Evolutionary conservation across 92 coral and sea anemone species (phyloP).

Genomic region (Epizoanthus stellaris): DNA sequence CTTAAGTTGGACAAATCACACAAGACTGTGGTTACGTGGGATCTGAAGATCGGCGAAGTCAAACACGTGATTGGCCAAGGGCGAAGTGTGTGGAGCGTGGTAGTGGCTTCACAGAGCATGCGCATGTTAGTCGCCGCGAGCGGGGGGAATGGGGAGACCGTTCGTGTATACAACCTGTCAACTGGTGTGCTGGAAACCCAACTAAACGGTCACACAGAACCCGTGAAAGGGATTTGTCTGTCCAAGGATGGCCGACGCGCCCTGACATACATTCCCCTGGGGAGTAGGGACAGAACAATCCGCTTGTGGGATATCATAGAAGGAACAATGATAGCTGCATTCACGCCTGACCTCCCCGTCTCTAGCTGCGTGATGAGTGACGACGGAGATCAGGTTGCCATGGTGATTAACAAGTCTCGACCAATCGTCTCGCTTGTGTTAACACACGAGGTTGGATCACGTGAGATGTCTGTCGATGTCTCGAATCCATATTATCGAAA

Average conservation of each 20-base stretch:
- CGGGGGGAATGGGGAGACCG: slow-evolving; percentile 76
- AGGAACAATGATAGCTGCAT: slow-evolving; percentile 84
- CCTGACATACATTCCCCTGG: slow-evolving; percentile 82
- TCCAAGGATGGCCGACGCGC: slow-evolving; percentile 89
- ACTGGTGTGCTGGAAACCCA: slow-evolving; percentile 81
- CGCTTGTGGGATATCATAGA: slow-evolving; percentile 88
- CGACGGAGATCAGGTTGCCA: slow-evolving; percentile 95
- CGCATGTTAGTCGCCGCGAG: slow-evolving; percentile 87
- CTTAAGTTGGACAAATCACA: slow-evolving; percentile 86
- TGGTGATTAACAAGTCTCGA: slow-evolving; percentile 96
- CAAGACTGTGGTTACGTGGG: slow-evolving; percentile 95
- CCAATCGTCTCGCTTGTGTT: slow-evolving; percentile 93
- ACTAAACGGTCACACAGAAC: slow-evolving; percentile 89
- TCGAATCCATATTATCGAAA: slow-evolving; percentile 89
- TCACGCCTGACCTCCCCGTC: slow-evolving; percentile 96
- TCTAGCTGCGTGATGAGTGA: slow-evolving; percentile 95
- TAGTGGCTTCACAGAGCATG: slow-evolving; percentile 87
- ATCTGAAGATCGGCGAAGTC: slow-evolving; percentile 88
- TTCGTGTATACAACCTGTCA: slow-evolving; percentile 86
- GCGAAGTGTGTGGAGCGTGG: slow-evolving; percentile 87
- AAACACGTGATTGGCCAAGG: slow-evolving; percentile 93
- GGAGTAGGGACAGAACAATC: slow-evolving; percentile 85
- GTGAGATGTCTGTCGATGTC: slow-evolving; percentile 97
- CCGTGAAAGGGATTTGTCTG: slow-evolving; percentile 83
- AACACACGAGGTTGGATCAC: slow-evolving; percentile 86